These are phyloP conservation scores for Ctenopoma multispine DNA, from an alignment of 2,797 vertebrate species.

Conservation along the genomic window DNA sequence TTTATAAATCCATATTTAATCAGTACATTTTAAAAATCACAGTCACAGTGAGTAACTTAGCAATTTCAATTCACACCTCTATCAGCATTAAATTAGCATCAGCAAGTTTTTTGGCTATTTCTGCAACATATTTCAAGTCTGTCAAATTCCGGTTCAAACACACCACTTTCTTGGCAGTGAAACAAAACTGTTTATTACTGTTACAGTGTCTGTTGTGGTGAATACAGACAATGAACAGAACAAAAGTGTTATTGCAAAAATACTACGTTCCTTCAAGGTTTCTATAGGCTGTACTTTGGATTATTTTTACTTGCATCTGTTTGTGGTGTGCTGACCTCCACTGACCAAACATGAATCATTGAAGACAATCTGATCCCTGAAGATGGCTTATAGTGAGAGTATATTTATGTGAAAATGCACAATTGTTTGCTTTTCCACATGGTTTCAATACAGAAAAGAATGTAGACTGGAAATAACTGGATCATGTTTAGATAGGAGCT, in stretches of 20 bases:
- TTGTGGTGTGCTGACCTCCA: background rate
- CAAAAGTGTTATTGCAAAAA: background rate
- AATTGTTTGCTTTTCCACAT: constrained; percentile 33
- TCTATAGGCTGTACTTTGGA: background rate
- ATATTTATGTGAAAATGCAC: constrained; percentile 29
- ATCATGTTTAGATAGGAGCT: constrained; percentile 13
- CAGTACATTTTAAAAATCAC: background rate
- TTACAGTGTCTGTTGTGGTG: background rate
- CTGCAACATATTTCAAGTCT: constrained; percentile 6
- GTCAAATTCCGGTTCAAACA: background rate
- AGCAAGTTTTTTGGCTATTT: background rate
- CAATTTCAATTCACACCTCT: background rate
- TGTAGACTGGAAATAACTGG: constrained; percentile 9
- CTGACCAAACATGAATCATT: constrained; percentile 12
- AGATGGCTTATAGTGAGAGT: background rate
- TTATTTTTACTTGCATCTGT: constrained; percentile 6
- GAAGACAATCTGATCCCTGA: constrained; percentile 4
- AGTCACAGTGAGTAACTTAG: constrained; percentile 1
- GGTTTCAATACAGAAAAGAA: constrained; percentile 47
- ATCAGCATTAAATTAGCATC: background rate
- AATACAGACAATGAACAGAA: constrained; percentile 26
- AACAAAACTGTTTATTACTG: constrained; percentile 26
- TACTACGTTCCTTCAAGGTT: background rate
- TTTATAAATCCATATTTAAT: background rate
- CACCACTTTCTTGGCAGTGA: background rate